A percentile compares a stretch with the other conserved stretches of the same genome.
Evolutionary conservation across 1,140 invertebrate genomes (phyloP).

Genomic region (Caenorhabditis latens): DNA sequence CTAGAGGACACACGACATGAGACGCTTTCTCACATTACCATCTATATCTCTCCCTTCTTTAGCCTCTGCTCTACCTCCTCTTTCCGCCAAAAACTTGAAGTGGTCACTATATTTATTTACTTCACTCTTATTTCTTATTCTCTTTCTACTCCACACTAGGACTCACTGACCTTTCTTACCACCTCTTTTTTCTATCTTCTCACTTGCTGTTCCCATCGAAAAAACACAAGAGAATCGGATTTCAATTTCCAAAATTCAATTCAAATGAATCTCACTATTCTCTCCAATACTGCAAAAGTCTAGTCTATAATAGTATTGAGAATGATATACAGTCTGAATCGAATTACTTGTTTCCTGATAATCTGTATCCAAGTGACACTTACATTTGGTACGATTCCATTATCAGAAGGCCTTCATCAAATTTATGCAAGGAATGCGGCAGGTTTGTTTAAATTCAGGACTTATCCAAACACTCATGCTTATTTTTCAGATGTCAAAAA

Average conservation of each 20-base stretch:
- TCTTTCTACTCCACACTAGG: background rate
- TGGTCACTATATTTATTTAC: conserved; percentile 54
- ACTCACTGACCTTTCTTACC: conserved; percentile 10
- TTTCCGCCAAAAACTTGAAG: conserved; percentile 38
- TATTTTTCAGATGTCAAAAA: conserved; percentile 17
- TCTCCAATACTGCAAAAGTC: background rate
- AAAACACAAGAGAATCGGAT: conserved; percentile 30
- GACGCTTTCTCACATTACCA: conserved; percentile 51
- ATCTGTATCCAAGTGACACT: background rate
- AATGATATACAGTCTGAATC: conserved; percentile 8
- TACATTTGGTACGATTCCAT: conserved; percentile 27
- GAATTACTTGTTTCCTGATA: background rate
- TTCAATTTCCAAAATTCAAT: conserved; percentile 29
- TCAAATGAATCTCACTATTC: conserved; percentile 13
- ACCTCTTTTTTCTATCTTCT: background rate
- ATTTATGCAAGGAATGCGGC: conserved; percentile 41
- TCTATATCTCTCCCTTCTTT: conserved; percentile 16
- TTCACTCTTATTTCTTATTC: background rate
- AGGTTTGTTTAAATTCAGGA: background rate
- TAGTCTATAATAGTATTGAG: background rate
- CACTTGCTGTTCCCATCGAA: background rate
- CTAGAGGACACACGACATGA: conserved; percentile 50
- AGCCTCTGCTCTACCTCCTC: background rate
- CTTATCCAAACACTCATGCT: background rate
- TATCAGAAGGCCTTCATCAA: conserved; percentile 50